Evolutionary conservation across 2,113 vertebrate species (phyloP).

Genomic region (Hucho hucho): DNA sequence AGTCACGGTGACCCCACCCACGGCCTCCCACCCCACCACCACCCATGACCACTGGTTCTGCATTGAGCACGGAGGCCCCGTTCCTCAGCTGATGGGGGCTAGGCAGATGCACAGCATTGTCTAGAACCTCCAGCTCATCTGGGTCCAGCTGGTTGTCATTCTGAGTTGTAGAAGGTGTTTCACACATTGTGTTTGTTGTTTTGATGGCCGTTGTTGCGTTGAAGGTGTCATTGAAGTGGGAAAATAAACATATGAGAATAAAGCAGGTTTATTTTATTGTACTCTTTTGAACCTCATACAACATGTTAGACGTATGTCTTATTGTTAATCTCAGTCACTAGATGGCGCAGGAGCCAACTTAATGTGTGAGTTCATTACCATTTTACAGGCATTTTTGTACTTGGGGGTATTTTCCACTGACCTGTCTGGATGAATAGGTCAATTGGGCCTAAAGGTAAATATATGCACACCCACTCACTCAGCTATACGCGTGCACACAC

Average conservation of each 20-base stretch:
- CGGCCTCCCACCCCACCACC: conserved; percentile 48
- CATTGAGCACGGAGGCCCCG: conserved; percentile 12
- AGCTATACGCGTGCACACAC: no score
- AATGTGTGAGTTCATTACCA: background rate
- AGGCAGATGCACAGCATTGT: conserved; percentile 60
- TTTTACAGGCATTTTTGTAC: no score
- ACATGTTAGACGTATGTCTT: no score
- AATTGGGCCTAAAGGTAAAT: no score
- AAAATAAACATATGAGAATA: conserved; percentile 17
- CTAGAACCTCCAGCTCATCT: conserved; percentile 71
- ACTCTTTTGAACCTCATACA: no score
- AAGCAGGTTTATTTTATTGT: no score
- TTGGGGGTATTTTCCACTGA: no score
- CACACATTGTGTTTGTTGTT: background rate
- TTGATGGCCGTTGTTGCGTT: background rate
- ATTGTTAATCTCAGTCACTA: conserved; percentile 49
- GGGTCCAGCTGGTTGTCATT: conserved; percentile 70
- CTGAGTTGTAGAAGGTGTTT: conserved; percentile 32
- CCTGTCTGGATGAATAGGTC: no score
- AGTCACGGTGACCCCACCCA: conserved; percentile 48
- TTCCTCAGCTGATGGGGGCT: conserved; percentile 49
- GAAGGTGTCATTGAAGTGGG: background rate
- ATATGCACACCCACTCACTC: no score
- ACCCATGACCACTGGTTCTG: conserved; percentile 17
- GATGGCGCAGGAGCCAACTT: conserved; percentile 47